A percentile compares a stretch with the other conserved stretches of the same genome.
Evolutionary conservation across 1,140 invertebrate species (phyloP).

Genomic region (Penaeus chinensis): DNA sequence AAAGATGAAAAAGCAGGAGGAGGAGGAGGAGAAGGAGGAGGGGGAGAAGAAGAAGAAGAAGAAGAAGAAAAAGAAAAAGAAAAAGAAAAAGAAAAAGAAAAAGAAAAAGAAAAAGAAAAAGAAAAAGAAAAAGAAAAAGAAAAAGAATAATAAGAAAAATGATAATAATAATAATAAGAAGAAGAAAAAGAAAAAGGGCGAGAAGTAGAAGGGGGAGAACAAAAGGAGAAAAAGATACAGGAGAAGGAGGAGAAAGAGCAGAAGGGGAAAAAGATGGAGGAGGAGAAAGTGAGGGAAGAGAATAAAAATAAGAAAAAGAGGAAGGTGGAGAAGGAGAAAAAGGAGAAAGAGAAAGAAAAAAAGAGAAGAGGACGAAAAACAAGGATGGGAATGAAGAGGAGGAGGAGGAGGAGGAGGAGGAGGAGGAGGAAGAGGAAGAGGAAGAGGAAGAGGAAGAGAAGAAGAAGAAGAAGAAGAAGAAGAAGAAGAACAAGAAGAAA

Average conservation of each 20-base stretch:
- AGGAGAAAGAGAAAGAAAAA: background rate
- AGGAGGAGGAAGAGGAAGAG: background rate
- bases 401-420: background rate
- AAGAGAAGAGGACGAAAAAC: background rate
- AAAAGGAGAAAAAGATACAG: background rate
- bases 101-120: background rate
- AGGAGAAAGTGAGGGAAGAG: background rate
- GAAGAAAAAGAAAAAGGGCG: background rate
- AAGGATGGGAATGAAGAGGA: background rate
- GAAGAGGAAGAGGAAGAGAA: background rate
- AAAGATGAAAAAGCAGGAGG: background rate
- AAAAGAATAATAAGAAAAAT: background rate
- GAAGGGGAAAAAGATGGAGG: background rate
- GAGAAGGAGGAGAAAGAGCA: background rate
- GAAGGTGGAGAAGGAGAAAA: background rate
- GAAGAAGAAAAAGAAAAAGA: background rate
- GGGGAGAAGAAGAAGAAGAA: background rate
- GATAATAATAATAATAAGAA: background rate
- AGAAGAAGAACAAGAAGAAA: background rate
- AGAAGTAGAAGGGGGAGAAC: background rate
- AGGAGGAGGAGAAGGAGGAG: background rate
- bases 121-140: background rate
- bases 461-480: background rate
- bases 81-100: background rate
- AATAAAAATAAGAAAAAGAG: background rate